Conservation (phyloP, 2,113 vertebrate species). For the Carlito syrichta region DNA sequence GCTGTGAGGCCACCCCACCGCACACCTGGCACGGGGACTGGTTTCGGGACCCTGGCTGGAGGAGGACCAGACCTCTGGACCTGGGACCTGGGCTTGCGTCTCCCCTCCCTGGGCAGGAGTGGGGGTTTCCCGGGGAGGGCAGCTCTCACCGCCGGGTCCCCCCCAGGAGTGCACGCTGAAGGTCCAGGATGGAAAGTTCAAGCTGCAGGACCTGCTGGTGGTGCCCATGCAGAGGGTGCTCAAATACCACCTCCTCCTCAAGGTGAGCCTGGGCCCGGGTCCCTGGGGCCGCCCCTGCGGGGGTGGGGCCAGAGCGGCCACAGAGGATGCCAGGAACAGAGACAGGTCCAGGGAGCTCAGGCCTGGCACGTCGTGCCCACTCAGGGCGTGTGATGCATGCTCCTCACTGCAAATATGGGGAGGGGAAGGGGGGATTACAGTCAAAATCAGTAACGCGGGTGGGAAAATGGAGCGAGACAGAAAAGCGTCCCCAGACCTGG, state of each 20-base stretch:
- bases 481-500: fast-evolving
- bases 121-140: fast-evolving
- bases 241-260: conserved; percentile 97
- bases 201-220: conserved; percentile 96
- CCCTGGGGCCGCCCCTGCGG: fast-evolving
- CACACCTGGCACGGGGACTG: not conserved
- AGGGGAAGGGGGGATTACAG: no score
- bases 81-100: not conserved
- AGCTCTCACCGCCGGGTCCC: fast-evolving
- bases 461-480: not conserved
- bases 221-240: conserved; percentile 98
- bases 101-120: not conserved
- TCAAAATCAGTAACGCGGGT: fast-evolving
- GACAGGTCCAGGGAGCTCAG: fast-evolving
- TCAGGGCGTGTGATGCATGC: fast-evolving
- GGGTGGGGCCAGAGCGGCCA: fast-evolving
- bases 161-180: conserved; percentile 94
- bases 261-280: conserved; percentile 84
- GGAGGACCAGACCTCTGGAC: fast-evolving
- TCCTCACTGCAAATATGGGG: fast-evolving
- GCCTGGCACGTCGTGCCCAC: fast-evolving
- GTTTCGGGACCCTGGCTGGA: not conserved
- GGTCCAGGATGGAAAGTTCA: conserved; percentile 97
- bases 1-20: no score
- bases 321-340: no score